Conservation (phyloP, 2,888 invertebrate species). For the Sinopyrophorus schimmeli region DNA sequence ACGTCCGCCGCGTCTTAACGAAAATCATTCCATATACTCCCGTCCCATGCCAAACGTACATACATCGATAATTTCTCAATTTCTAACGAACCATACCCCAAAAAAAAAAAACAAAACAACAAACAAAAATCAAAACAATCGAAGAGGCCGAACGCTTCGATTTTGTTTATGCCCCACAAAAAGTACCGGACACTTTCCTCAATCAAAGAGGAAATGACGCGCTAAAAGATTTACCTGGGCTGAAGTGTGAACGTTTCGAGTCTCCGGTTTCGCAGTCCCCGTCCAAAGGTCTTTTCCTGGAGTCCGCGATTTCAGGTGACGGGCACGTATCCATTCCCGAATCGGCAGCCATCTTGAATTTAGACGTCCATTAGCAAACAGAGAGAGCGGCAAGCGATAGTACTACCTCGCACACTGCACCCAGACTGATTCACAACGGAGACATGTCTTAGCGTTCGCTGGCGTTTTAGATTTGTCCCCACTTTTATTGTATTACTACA, state of each 20-base stretch:
- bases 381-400: conserved; percentile 38
- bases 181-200: too few species aligned
- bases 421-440: conserved; percentile 33
- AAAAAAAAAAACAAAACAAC: too few species aligned
- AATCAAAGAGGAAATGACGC: too few species aligned
- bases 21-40: conserved; percentile 12
- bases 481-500: conserved; percentile 17
- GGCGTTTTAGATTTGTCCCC: conserved; percentile 40
- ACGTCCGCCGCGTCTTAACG: conserved; percentile 23
- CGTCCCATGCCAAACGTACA: too few species aligned
- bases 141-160: too few species aligned
- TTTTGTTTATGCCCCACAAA: too few species aligned
- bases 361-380: conserved; percentile 40
- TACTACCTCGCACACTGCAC: conserved; percentile 31
- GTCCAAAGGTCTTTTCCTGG: conserved; percentile 87
- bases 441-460: conserved; percentile 33
- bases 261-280: conserved; percentile 86
- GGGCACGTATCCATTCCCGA: conserved; percentile 93
- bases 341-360: conserved; percentile 82
- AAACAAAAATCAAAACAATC: too few species aligned
- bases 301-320: conserved; percentile 89
- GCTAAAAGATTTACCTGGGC: conserved; percentile 69
- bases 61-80: too few species aligned
- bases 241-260: conserved; percentile 88
- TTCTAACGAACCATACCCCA: too few species aligned